Evolutionary conservation across 1,140 invertebrate species (phyloP).

Genomic region (Halictus rubicundus): DNA sequence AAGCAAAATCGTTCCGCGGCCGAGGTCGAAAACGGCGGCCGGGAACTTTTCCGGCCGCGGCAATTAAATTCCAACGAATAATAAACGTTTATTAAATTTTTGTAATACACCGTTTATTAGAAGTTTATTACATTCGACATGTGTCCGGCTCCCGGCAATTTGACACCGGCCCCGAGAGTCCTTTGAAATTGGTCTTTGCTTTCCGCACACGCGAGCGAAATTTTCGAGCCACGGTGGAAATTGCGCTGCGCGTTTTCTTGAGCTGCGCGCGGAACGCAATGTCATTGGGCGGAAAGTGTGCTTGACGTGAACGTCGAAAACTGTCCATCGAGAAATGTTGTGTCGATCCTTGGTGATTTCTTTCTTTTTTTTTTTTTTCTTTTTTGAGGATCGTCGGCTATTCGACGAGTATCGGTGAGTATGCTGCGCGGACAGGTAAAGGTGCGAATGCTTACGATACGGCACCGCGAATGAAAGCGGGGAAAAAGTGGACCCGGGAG

Average conservation of each 20-base stretch:
- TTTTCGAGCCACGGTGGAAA: neutral
- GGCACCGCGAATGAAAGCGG: constrained; percentile 41
- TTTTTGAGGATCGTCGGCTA: neutral
- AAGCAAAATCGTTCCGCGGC: neutral
- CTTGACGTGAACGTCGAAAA: neutral
- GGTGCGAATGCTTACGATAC: constrained; percentile 41
- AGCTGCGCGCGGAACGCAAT: neutral
- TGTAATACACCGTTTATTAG: constrained; percentile 29
- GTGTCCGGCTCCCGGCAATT: constrained; percentile 14
- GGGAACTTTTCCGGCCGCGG: neutral
- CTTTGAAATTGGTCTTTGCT: neutral
- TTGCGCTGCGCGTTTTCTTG: no score
- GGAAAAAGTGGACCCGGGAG: constrained; percentile 55
- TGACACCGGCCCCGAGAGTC: neutral
- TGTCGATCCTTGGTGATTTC: neutral
- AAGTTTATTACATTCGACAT: constrained; percentile 25
- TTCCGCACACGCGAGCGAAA: neutral
- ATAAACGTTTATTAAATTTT: constrained; percentile 40
- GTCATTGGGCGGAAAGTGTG: neutral
- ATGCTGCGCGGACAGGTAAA: constrained; percentile 9
- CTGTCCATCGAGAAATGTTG: neutral
- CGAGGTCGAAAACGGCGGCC: neutral
- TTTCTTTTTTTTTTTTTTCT: no score
- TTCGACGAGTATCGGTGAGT: constrained; percentile 8
- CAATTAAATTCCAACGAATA: constrained; percentile 33